Evolutionary conservation across 1,140 invertebrate species (phyloP), one percentile per base, ranked within the genome.

Genomic region (Aphaenogaster floridana): DNA sequence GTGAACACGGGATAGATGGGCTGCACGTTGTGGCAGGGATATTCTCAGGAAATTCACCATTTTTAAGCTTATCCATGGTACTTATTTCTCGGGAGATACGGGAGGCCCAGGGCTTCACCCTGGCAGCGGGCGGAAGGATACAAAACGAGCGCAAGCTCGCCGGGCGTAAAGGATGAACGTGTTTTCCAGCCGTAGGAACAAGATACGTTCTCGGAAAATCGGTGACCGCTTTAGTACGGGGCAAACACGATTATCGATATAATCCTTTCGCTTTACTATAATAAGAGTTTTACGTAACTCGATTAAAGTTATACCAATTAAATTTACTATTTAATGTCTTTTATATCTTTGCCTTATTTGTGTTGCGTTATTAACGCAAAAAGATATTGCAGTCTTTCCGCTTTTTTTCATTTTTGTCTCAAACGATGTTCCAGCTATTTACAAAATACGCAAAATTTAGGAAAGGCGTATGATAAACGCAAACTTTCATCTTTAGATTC

Each of bases 61-160:
- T 90, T 86, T 89, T 86, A 88, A 90, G 86, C 88, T 91, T 88
- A 90, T 90, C 87, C 89, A 57, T 61, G 86, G 86, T 64, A 88
- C 78, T 91, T 91, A 91, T 91, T 91, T 90, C 79, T 88, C 88
- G 71, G 45, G 71, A 85, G 79, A 90, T 86, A 88, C 71, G 79
- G 34, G 34, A 80, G 74, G 71, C 66, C 88, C 80, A 52, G 69
- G 42, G 69, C 50, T 87, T 72, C 48, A 88, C 4, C 45, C 86
- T 88, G 69, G 54, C 76, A 50, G 48, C 69, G 54, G 39, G 39
- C 74, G 74, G 86, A 88, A 85, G 86, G 77, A 84, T 79, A 86
- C 81, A 90, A 90, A 91, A 90, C 86, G 83, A 90, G 84, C 66
- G 61, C 86, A 57, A 89, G 72, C 68, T 84, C 54, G 77, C 74